Evolutionary conservation across 2,113 vertebrate genomes (phyloP), one percentile per base, ranked within the genome.

Genomic region (Rana temporaria): DNA sequence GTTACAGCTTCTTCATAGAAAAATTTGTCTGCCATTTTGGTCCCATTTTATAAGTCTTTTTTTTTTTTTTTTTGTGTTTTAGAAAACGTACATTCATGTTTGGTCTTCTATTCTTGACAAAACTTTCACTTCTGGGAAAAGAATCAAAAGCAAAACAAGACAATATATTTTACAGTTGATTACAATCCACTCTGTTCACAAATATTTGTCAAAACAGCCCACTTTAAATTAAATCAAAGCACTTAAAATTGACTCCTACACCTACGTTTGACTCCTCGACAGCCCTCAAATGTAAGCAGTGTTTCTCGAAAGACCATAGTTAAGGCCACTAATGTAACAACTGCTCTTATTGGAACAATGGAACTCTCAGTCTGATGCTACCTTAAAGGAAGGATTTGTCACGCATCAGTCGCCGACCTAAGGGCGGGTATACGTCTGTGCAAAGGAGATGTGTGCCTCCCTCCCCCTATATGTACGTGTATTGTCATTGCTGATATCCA

Each of bases 31-130:
- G 79, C 86, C 74, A 70, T 85, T 93, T 97, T 97, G 96, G 95
- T 97, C 96, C 94, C 95, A 92, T 92, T 88, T 48, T 48, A 48
- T 48, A 1, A 6, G 7, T 38, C 7, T 48, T 48, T 48, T 11
- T 1, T 11, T 48, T 14, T 14, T 48, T 48, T 48, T 12, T 48
- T 87, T 85, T 90, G 88, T 92, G 94, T 95, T 93, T 93, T 94
- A 95, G 93, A 93, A 97, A 96, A 95, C 92, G 93, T 95, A 98
- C 96, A 98, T 97, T 98, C 96, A 96, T 81, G 90, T 92, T 93
- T 93, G 91, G 92, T 91, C 91, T 91, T 91, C 88, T 87, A 84
- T 87, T 86, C 93, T 90, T 90, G 93, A 90, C 89, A 93, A 93
- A 90, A 94, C 86, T 89, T 92, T 93, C 88, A 87, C 90, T 93